phyloP scores from a whole-genome alignment of 2,113 vertebrate genomes.

The Dissostichus mawsoni region DNA sequence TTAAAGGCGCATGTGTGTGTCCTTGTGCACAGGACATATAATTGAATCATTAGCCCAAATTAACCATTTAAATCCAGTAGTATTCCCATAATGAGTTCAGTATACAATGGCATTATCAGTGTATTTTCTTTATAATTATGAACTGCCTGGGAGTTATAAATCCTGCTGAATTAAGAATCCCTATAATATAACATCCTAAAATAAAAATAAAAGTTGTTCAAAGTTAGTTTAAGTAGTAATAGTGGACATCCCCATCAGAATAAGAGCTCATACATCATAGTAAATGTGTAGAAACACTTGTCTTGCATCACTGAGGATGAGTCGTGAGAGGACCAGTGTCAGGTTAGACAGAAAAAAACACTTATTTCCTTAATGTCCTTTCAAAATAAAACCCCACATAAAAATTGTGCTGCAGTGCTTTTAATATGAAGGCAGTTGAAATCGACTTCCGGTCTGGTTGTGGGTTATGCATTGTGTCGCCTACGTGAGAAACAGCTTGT shows the following conservation, averaged over 20 bases:
- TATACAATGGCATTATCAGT: no score
- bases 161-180: neutral
- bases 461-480: neutral
- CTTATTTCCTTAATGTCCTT: accelerated
- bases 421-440: slow-evolving; percentile 13
- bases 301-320: slow-evolving; percentile 31
- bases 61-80: neutral
- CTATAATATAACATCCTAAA: no score
- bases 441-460: neutral
- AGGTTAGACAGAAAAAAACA: accelerated
- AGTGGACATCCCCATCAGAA: neutral
- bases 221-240: accelerated
- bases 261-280: neutral
- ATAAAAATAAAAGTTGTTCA: neutral
- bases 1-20: neutral
- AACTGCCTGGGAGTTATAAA: neutral
- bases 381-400: accelerated
- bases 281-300: neutral
- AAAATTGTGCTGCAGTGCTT: accelerated
- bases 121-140: no score
- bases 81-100: neutral
- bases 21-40: no score
- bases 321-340: slow-evolving; percentile 32
- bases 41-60: neutral
- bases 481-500: slow-evolving; percentile 69